A percentile compares a stretch with the other conserved stretches of the same genome.
These are phyloP conservation scores for Manis pentadactyla DNA, from an alignment of 2,797 vertebrate species.

Conservation along the genomic window DNA sequence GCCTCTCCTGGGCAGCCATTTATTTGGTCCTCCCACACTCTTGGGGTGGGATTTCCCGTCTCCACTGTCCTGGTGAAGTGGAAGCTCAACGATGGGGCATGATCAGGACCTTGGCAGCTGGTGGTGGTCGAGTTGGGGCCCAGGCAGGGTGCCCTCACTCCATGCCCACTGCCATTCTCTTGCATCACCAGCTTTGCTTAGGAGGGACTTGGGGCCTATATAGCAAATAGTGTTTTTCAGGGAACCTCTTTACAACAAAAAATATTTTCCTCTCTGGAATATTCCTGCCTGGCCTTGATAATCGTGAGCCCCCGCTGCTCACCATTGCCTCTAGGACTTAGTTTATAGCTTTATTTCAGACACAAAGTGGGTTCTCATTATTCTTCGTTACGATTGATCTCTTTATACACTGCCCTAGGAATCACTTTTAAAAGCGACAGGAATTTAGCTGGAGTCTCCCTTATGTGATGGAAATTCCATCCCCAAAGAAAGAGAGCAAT, in stretches of 20 bases:
- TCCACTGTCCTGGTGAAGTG: background rate
- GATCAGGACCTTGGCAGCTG: fast-evolving
- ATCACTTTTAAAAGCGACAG: background rate
- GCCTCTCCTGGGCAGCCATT: fast-evolving
- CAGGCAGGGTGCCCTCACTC: fast-evolving
- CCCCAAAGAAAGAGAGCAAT: background rate
- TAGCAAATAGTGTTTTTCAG: background rate
- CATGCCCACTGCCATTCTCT: fast-evolving
- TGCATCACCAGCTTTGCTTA: background rate
- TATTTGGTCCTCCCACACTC: background rate
- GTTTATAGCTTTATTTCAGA: background rate
- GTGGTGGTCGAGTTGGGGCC: fast-evolving
- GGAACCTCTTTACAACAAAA: background rate
- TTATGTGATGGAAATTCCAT: background rate
- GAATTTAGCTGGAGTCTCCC: background rate
- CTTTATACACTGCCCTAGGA: background rate
- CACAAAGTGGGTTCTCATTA: background rate
- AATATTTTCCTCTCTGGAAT: background rate
- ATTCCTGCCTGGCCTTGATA: background rate
- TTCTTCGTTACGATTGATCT: fast-evolving
- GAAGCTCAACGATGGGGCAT: fast-evolving
- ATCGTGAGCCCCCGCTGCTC: background rate
- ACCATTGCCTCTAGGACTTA: background rate
- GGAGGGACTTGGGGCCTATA: background rate
- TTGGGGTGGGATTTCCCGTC: fast-evolving